These are phyloP conservation scores for Muraenolepis orangiensis DNA, from an alignment of 2,797 vertebrate genomes.

Conservation along the genomic window DNA sequence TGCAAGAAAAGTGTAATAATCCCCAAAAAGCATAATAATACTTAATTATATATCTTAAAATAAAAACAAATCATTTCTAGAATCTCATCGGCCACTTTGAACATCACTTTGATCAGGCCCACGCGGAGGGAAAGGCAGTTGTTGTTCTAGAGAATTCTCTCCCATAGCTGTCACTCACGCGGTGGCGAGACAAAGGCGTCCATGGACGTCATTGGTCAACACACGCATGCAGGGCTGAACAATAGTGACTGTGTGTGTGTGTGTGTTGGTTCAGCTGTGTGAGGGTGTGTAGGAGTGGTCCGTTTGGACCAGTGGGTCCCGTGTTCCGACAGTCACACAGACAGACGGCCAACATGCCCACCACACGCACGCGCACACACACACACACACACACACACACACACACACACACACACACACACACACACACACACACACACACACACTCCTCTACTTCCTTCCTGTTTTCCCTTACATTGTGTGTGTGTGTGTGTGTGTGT, in stretches of 20 bases:
- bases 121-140: background rate
- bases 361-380: no score
- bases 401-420: no score
- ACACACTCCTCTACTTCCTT: no score
- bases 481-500: conserved; percentile 8
- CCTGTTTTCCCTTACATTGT: no score
- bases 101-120: background rate
- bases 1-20: no score
- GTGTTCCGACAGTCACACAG: background rate
- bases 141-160: background rate
- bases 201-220: background rate
- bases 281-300: background rate
- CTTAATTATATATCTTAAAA: background rate
- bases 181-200: background rate
- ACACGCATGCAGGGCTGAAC: background rate
- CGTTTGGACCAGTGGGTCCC: background rate
- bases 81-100: background rate
- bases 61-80: background rate
- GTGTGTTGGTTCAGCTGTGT: background rate
- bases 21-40: no score
- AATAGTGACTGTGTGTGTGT: background rate
- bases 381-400: no score
- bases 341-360: conserved; percentile 11
- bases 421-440: no score
- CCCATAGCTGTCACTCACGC: background rate